Conservation (phyloP, 2,888 invertebrate genomes). For the Limnephilus auricula region DNA sequence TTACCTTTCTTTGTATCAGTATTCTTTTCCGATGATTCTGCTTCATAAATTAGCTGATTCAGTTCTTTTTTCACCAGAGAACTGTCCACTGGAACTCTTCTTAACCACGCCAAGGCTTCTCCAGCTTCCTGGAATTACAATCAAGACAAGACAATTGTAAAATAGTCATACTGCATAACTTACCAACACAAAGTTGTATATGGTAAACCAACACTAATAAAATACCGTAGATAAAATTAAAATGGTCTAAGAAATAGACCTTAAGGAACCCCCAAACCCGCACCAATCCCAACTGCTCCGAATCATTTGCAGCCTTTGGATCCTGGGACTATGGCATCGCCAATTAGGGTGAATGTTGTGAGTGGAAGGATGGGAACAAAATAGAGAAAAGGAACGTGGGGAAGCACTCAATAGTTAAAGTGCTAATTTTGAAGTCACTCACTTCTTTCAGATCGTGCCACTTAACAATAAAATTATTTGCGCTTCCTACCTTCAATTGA, state of each 20-base stretch:
- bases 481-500: background rate
- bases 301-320: background rate
- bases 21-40: background rate
- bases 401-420: too few species aligned
- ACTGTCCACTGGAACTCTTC: slow-evolving; percentile 53
- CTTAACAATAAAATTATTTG: background rate
- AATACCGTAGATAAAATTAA: background rate
- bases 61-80: slow-evolving; percentile 54
- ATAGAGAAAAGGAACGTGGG: too few species aligned
- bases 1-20: background rate
- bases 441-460: background rate
- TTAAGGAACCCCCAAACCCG: background rate
- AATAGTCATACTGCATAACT: background rate
- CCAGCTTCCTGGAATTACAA: slow-evolving; percentile 61
- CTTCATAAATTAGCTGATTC: slow-evolving; percentile 26
- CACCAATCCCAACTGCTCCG: background rate
- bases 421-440: too few species aligned
- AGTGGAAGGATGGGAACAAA: background rate
- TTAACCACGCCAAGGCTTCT: slow-evolving; percentile 63
- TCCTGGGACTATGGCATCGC: background rate
- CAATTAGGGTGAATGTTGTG: background rate
- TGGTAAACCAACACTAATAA: too few species aligned
- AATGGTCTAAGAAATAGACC: background rate
- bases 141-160: background rate
- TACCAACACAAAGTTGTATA: background rate